Base-by-base conservation (phyloP, 2,797 vertebrate species). In the Nothura maculosa region DNA sequence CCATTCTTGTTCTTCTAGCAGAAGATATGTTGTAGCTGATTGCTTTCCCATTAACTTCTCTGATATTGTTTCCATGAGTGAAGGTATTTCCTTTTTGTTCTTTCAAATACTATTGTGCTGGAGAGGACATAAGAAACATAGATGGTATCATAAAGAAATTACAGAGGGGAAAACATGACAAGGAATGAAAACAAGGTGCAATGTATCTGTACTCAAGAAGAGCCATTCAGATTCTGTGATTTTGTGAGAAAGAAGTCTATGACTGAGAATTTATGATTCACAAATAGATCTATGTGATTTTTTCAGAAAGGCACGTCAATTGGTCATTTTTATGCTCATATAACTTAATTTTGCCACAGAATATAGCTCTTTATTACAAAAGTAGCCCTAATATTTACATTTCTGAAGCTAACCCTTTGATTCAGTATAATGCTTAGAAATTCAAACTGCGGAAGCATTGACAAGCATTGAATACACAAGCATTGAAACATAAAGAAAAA, bases 111-210 rank as follows among this genome's bases (percentile, higher is more conserved):
- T 20, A 55, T 5, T 58, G 7, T 70, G 18, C 28, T 75, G 25
- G 54, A 85, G 15, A 68, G 16, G 16, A 55, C 12, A 32, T 8
- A 58, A 62, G 34, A 88, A 50, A 68, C 3, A 5, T 16, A 9
- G 80, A 58, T 5, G 8, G 3, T 50, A 19, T 38, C 21, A 69
- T 38, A 47, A 72, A 85, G 17, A 72, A 92, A 62, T 55, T 50
- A 17, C 7, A 61, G 11, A 3, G 4, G 0, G 1, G 3, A 12
- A 27, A 27, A 8, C 0, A 18, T 14, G 17, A 25, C 4, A 55
- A 22, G 5, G 9, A 24, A 60, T 52, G 54, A 85, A 74, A 8
- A 10, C 6, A 81, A 91, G 80, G 70, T 42, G 73, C 85, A 62
- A 87, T 38, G 2, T 50, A 48, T 75, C 40, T 40, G 4, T 70